Base-by-base conservation (phyloP, 2,113 vertebrate genomes). In the Cyphomyrus plagiostoma region DNA sequence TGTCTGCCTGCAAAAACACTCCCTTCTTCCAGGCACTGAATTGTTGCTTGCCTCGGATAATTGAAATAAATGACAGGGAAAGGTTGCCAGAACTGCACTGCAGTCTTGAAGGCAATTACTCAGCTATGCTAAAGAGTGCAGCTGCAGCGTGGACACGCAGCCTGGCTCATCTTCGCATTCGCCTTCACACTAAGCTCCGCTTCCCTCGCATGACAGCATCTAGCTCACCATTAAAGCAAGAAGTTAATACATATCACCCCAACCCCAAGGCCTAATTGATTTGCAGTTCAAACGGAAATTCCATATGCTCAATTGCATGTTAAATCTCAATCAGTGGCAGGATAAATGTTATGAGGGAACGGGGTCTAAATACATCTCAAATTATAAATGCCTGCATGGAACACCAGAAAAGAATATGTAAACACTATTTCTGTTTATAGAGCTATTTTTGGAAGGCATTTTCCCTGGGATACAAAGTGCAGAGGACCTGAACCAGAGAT, bases 381-480 rank as follows among this genome's bases (percentile, higher is more conserved):
- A 86, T 86, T 86, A 48, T 26, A 46, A 26, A 86, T 86, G 83
- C 46, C 30, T 50, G 48, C 83, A 26, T 50, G 4, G 21, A 86
- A 49, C 23, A 48, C 83, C 42, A 86, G 83, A 5, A 48, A 86
- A 50, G 46, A 50, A 49, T 50, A 86, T 1, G 23, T 86, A 86
- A 86, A 86, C 83, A 50, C 45, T 86, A 50, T 86, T 86, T 50
- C n/a, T 17, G 48, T 86, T 86, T 86, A 86, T 26, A 42, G 48
- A 86, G 83, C 46, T 86, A 49, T 86, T 50, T 86, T 10, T n/a
- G 45, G 45, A 86, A 50, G 83, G 45, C 83, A 86, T 86, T 86
- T 85, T 21, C 83, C 19, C 45, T 4, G 3, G 46, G 45, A 86
- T 80, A 19, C 35, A 77, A 49, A 85, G 45, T n/a, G 83, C 23